phyloP scores from a whole-genome alignment of 2,113 vertebrate genomes.

The Corvus hawaiiensis region DNA sequence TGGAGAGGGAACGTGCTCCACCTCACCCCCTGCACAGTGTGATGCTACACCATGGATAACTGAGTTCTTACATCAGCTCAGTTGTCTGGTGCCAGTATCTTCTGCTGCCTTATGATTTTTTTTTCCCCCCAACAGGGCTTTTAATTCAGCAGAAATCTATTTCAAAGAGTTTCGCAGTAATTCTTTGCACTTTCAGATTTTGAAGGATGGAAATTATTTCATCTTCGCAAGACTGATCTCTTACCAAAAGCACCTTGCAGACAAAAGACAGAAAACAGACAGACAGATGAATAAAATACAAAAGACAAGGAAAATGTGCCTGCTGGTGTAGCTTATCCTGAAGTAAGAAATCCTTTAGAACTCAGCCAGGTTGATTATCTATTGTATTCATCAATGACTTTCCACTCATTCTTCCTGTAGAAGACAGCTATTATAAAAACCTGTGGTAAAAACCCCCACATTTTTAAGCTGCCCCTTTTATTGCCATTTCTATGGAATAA shows the following conservation, averaged over 20 bases:
- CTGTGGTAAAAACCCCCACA: background rate
- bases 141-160: background rate
- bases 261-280: background rate
- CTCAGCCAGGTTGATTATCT: background rate
- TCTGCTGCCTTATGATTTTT: background rate
- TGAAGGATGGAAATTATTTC: background rate
- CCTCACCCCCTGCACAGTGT: background rate
- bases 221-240: background rate
- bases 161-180: background rate
- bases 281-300: background rate
- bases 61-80: background rate
- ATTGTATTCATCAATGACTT: background rate
- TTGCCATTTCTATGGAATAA: background rate
- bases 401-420: background rate
- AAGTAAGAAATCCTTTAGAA: background rate
- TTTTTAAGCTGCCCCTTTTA: background rate
- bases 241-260: background rate
- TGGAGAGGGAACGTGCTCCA: background rate
- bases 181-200: background rate
- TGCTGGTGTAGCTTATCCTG: background rate
- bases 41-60: background rate
- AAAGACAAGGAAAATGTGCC: background rate
- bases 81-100: background rate
- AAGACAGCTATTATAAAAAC: background rate
- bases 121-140: background rate